Evolutionary conservation across 2,888 invertebrate species (phyloP), one percentile per base, ranked within the genome.

Genomic region (Drosophila koepferae): DNA sequence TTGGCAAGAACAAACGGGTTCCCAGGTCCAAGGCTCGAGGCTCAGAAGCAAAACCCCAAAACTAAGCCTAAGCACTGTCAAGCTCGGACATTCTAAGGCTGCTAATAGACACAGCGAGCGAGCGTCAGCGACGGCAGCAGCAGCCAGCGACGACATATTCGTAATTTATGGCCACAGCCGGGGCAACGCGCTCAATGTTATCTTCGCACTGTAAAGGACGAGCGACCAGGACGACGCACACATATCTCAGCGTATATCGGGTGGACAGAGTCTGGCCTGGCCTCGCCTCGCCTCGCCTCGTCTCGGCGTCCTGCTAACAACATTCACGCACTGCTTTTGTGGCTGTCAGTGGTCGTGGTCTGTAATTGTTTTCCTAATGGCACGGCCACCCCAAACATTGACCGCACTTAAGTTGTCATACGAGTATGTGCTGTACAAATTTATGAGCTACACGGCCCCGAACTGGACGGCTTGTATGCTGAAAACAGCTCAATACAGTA

Each of bases 1-100:
- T 51, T 36, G 34, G 53, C 48, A 23, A 5, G 56, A 53, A 46
- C 44, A 60, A 74, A 72, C 56, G 76, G 67, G 76, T 61, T 77
- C 44, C 44, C 44, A 46, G 38, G 34, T 31, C 58, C 54, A 60
- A 34, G 44, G 53, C 63, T 31, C n/a, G 16, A n/a, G 16, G n/a
- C n/a, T 16, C 40, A 40, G 20, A 2, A 6, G 59, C 56, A 68
- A 60, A 63, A 49, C 55, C 56, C 64, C 48, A 58, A 77, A 77
- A 80, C 80, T 80, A 76, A 75, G 77, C 77, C 74, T 68, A 74
- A 58, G 74, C 71, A 83, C 83, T 91, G 86, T 88, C 87, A 81
- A 81, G 86, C 81, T 91, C 84, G 88, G 87, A 90, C 90, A 91
- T 86, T 83, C 85, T 84, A 88, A 91, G 92, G 90, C 92, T 90